phyloP scores from a whole-genome alignment of 2,113 vertebrate genomes.

The Nothoprocta perdicaria region DNA sequence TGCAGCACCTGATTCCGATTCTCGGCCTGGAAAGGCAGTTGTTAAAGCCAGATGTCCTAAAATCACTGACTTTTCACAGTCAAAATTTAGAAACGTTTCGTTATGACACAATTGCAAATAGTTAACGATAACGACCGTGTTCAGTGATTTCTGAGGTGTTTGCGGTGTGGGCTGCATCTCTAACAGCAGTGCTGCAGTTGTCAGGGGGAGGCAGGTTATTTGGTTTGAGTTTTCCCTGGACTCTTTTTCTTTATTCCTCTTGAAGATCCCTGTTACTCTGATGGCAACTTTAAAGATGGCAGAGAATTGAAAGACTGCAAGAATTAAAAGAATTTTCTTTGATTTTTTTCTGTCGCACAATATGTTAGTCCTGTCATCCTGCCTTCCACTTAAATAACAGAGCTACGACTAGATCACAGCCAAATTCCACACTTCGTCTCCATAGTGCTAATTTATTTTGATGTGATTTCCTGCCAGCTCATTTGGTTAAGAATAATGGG shows the following conservation, averaged over 20 bases:
- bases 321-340: neutral
- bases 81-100: neutral
- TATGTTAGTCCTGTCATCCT: neutral
- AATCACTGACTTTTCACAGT: neutral
- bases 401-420: neutral
- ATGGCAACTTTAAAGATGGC: neutral
- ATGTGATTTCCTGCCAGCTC: neutral
- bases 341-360: neutral
- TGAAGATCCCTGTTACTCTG: neutral
- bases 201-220: neutral
- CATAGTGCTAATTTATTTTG: neutral
- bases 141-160: neutral
- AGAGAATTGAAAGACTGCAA: neutral
- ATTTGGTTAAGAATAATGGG: neutral
- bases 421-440: neutral
- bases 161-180: neutral
- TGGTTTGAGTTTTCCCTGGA: neutral
- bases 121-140: neutral
- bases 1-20: neutral
- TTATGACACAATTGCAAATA: neutral
- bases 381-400: neutral
- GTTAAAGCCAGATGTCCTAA: neutral
- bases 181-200: neutral
- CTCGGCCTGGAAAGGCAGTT: neutral
- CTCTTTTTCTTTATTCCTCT: neutral